Conservation (phyloP, 2,888 invertebrate species). For the Busseola fusca region DNA sequence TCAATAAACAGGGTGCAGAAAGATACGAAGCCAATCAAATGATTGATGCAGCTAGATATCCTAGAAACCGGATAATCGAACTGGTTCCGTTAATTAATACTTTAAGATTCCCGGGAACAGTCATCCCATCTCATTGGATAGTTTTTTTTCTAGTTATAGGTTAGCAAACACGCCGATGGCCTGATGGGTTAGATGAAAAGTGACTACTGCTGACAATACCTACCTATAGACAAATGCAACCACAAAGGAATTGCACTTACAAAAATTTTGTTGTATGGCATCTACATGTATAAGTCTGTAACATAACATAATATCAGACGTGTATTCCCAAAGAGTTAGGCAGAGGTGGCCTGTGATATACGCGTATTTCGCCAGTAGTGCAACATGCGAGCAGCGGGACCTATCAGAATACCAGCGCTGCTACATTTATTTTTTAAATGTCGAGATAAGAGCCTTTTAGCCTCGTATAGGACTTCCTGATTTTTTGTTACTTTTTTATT, state of each 20-base stretch:
- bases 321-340: background rate
- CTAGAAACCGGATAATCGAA: constrained; percentile 29
- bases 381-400: no score
- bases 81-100: constrained; percentile 37
- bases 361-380: background rate
- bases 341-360: background rate
- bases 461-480: no score
- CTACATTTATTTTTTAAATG: no score
- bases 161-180: constrained; percentile 4
- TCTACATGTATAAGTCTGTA: background rate
- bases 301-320: background rate
- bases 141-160: constrained; percentile 38
- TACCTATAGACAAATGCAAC: background rate
- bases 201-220: background rate
- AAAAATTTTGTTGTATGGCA: background rate
- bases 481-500: no score
- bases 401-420: no score
- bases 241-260: background rate
- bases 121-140: constrained; percentile 26
- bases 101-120: constrained; percentile 32
- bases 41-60: constrained; percentile 28
- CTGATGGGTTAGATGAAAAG: background rate
- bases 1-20: constrained; percentile 36
- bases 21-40: constrained; percentile 37
- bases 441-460: no score